These are phyloP conservation scores for Tragelaphus strepsiceros DNA, from an alignment of 2,113 vertebrate species.

Conservation along the genomic window DNA sequence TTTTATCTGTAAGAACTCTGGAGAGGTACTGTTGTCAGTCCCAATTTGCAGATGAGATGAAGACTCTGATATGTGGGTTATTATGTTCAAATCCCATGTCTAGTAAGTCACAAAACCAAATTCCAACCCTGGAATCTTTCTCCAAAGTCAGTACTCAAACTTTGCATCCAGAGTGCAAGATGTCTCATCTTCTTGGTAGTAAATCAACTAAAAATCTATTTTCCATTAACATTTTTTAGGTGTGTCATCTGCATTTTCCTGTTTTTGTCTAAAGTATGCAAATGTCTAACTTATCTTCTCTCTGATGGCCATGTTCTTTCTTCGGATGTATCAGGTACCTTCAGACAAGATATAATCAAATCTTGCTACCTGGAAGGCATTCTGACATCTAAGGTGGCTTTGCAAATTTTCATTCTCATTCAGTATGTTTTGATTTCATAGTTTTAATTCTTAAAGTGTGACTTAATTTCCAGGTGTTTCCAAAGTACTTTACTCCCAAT, in stretches of 20 bases:
- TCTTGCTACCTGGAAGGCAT: not conserved
- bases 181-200: not conserved
- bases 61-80: not conserved
- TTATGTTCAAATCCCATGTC: not conserved
- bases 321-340: not conserved
- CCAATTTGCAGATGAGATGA: not conserved
- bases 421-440: not conserved
- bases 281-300: not conserved
- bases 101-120: not conserved
- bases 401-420: not conserved
- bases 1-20: not conserved
- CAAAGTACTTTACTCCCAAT: not conserved
- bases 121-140: not conserved
- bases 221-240: not conserved
- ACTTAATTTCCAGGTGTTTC: constrained; percentile 7
- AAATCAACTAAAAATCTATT: not conserved
- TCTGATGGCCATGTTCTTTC: not conserved
- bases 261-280: not conserved
- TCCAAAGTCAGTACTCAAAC: not conserved
- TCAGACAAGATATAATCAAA: not conserved
- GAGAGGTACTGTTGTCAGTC: not conserved
- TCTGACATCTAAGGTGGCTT: not conserved
- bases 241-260: not conserved
- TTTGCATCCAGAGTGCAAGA: not conserved
- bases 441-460: not conserved